Evolutionary conservation across 1,140 invertebrate genomes (phyloP).

Genomic region (Phymastichus coffea): DNA sequence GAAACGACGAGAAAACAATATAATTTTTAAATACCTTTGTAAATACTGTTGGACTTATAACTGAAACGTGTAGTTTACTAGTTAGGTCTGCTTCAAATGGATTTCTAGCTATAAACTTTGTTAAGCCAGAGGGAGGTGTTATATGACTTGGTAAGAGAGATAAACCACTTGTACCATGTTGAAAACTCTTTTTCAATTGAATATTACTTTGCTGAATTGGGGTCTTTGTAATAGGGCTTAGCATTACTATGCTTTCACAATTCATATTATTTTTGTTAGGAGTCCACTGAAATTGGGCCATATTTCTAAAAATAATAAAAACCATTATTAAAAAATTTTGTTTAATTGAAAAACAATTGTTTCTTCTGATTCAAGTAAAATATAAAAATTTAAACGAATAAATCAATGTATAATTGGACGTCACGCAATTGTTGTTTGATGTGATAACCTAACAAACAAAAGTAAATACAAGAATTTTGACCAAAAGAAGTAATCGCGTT

Average conservation of each 20-base stretch:
- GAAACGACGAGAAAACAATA: too few relatives aligned
- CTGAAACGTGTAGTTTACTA: constrained; percentile 49
- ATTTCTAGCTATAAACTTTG: constrained; percentile 50
- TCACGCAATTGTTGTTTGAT: too few relatives aligned
- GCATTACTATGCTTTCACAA: constrained; percentile 15
- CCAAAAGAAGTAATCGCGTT: too few relatives aligned
- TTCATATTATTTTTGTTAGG: constrained; percentile 32
- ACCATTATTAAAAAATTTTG: background rate
- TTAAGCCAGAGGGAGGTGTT: constrained; percentile 51
- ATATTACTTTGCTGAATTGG: constrained; percentile 33
- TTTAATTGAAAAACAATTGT: background rate
- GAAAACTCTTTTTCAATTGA: constrained; percentile 10
- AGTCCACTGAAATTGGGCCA: constrained; percentile 36
- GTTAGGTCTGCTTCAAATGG: constrained; percentile 52
- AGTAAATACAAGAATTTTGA: too few relatives aligned
- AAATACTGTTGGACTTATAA: constrained; percentile 53
- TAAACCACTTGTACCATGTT: constrained; percentile 26
- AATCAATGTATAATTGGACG: too few relatives aligned
- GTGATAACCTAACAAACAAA: too few relatives aligned
- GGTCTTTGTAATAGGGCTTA: constrained; percentile 35
- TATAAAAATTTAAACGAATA: background rate
- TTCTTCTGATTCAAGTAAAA: background rate
- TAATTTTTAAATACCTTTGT: constrained; percentile 37
- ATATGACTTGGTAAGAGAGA: constrained; percentile 39
- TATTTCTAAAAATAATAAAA: constrained; percentile 17